These are phyloP conservation scores for Coryphaenoides rupestris DNA, from an alignment of 2,113 vertebrate genomes.

Conservation along the genomic window DNA sequence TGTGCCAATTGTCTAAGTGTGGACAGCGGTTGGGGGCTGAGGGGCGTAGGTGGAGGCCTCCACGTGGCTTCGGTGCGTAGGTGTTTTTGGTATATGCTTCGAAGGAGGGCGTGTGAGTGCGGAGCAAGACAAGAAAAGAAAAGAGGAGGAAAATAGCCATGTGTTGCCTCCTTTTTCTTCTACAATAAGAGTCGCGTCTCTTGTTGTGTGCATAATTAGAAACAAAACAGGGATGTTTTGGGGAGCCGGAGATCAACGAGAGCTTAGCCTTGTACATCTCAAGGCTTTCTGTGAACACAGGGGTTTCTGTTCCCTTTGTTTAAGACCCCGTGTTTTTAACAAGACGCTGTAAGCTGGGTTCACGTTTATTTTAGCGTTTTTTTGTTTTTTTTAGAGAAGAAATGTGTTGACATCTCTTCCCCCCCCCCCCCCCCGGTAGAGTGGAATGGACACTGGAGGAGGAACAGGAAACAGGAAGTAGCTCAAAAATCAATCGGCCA, in stretches of 20 bases:
- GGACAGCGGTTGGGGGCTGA: too few relatives aligned
- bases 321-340: too few relatives aligned
- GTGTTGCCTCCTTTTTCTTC: conserved; percentile 37
- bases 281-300: not conserved
- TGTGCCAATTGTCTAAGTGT: too few relatives aligned
- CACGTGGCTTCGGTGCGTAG: too few relatives aligned
- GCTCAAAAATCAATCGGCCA: not conserved
- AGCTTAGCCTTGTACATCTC: not conserved
- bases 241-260: conserved; percentile 18
- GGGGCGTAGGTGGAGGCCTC: too few relatives aligned
- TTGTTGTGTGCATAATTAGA: conserved; percentile 32
- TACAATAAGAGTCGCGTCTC: conserved; percentile 12
- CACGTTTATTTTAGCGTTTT: too few relatives aligned
- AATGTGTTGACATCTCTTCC: too few relatives aligned
- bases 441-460: not conserved
- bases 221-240: conserved; percentile 34
- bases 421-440: too few relatives aligned
- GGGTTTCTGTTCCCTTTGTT: conserved; percentile 5
- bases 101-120: too few relatives aligned
- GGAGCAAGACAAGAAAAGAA: conserved; percentile 3
- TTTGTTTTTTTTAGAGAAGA: too few relatives aligned
- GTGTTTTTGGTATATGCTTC: too few relatives aligned
- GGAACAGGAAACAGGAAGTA: not conserved
- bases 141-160: conserved; percentile 36
- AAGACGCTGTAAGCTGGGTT: too few relatives aligned